Percentiles rank a stretch among this genome's conserved stretches.
Evolutionary conservation across 2,888 invertebrate species (phyloP).

Genomic region (Helleia helle): DNA sequence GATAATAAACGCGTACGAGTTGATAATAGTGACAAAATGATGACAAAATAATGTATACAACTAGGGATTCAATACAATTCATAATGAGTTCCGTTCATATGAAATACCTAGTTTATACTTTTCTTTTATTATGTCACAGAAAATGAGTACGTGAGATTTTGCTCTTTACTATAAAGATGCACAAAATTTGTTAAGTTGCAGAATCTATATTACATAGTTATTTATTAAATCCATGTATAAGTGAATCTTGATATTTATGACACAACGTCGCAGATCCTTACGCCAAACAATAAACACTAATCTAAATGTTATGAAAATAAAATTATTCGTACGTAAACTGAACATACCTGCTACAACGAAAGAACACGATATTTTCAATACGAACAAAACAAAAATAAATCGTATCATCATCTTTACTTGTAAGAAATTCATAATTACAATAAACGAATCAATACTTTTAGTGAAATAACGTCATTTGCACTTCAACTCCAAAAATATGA

Average conservation of each 20-base stretch:
- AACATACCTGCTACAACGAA: constrained; percentile 10
- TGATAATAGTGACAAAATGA: too few species aligned
- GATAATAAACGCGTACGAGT: too few species aligned
- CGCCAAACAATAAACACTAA: neutral
- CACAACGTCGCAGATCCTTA: neutral
- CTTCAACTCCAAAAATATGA: constrained; percentile 3
- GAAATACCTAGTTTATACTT: too few species aligned
- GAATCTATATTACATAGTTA: too few species aligned
- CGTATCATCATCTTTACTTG: constrained; percentile 24
- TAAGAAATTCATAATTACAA: constrained; percentile 34
- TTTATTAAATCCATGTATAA: too few species aligned
- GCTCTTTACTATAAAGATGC: too few species aligned
- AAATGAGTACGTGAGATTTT: too few species aligned
- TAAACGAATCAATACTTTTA: constrained; percentile 17
- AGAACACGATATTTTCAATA: constrained; percentile 7
- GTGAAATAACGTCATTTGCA: constrained; percentile 28
- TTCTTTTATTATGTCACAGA: too few species aligned
- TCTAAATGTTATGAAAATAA: neutral
- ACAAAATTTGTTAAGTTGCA: too few species aligned
- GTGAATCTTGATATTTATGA: neutral
- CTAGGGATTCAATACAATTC: too few species aligned
- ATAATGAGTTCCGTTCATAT: too few species aligned
- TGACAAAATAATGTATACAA: too few species aligned
- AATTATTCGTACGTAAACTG: constrained; percentile 1
- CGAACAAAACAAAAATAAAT: constrained; percentile 3